Base-by-base conservation (phyloP, 2,113 vertebrate genomes). In the Jaculus jaculus region DNA sequence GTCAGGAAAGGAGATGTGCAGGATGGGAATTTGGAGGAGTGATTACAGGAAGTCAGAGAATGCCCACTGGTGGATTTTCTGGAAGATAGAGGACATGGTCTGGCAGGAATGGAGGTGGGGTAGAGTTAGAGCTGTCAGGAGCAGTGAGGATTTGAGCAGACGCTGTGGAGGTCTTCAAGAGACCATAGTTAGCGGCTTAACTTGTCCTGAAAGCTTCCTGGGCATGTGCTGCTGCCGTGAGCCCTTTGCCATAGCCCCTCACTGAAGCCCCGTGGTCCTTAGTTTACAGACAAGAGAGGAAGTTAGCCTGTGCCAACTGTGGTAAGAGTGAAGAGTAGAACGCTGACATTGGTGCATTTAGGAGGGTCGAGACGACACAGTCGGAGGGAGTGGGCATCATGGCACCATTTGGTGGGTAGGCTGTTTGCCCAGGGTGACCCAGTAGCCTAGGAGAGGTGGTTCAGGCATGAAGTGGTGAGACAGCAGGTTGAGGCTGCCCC, bases 311-410 rank as follows among this genome's bases (percentile, higher is more conserved):
- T 13, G 51, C 60, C 30, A 3, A 5, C 8, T 77, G 4, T 20
- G 4, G 0, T 3, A n/a, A 20, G 28, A 75, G 54, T 63, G 13
- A n/a, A 72, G 58, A 18, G 37, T 21, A 13, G 84, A 47, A 7
- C 42, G 23, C 60, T 37, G 54, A n/a, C 32, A 2, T 42, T 78
- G 54, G 16, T 20, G 10, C 28, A 51, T 7, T 21, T 2, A 0
- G 65, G 37, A 78, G n/a, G 26, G 9, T 23, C 28, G 24, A 23
- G 30, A 23, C 3, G 5, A 1, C 0, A 9, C 61, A 18, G 37
- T 51, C 28, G 26, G 1, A 51, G 7, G 34, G 23, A 7, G 10
- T 7, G 24, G 4, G 7, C 32, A 5, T 0, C 3, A 0, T 10
- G 20, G 63, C 5, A 10, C 37, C 6, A 0, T 2, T 0, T 10